Evolutionary conservation across 2,888 invertebrate species (phyloP).

Genomic region (Apodemia duryi): DNA sequence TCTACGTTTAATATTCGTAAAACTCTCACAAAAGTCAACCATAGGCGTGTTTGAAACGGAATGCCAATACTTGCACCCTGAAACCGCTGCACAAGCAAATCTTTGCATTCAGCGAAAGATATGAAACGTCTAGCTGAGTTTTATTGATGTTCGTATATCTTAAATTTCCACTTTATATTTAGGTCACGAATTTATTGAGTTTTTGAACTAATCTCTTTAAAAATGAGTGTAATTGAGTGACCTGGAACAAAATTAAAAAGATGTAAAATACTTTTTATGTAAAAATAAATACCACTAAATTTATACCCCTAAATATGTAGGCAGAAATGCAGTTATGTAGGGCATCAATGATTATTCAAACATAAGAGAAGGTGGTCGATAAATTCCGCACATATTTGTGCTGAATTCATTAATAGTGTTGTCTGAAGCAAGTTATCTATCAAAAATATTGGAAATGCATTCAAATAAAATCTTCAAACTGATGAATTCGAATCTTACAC

Average conservation of each 20-base stretch:
- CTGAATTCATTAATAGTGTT: no score
- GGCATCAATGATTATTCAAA: no score
- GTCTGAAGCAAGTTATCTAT: no score
- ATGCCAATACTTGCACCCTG: slow-evolving; percentile 33
- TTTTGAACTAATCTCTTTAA: slow-evolving; percentile 5
- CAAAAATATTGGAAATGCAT: no score
- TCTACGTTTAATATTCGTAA: slow-evolving; percentile 15
- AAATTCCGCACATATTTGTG: no score
- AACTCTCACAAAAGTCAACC: slow-evolving; percentile 11
- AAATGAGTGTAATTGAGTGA: neutral
- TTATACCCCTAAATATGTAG: no score
- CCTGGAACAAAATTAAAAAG: neutral
- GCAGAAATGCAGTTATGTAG: no score
- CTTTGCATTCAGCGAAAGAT: slow-evolving; percentile 55
- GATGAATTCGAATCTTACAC: no score
- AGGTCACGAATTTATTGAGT: slow-evolving; percentile 30
- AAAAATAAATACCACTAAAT: neutral
- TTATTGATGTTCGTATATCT: slow-evolving; percentile 45
- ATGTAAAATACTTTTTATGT: no score
- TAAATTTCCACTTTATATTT: slow-evolving; percentile 37
- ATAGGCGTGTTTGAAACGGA: slow-evolving; percentile 28
- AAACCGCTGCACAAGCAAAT: slow-evolving; percentile 54
- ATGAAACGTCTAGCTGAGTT: slow-evolving; percentile 49
- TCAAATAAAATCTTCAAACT: no score
- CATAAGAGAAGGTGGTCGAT: no score